Evolutionary conservation across 2,888 invertebrate species (phyloP), one percentile per base, ranked within the genome.

Genomic region (Melanostoma mellinum): DNA sequence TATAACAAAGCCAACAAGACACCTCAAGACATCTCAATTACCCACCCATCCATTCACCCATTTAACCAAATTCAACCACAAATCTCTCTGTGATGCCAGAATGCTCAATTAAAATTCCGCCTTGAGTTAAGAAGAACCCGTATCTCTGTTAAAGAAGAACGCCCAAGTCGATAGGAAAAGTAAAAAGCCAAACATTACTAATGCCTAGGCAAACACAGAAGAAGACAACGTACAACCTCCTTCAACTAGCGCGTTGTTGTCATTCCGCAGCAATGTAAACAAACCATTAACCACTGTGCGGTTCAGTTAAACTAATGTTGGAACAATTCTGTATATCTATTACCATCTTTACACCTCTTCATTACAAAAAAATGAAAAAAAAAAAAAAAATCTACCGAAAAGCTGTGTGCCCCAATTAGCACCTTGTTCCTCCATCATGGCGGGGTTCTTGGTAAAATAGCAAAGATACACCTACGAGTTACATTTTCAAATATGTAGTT

Each of bases 131-230:
- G 38, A 6, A 63, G 44, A 78, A 73, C 53, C 61, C 56, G 65
- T 56, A 42, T 52, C 52, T 46, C 4, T 30, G 6, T 8, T 8
- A 6, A 10, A 6, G 4, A 9, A 10, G 4, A 9, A 10, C 32
- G n/a, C 33, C 56, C 71, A 61, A 74, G 68, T 61, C 33, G 61
- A 68, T 42, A 48, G 20, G 63, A 65, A 78, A 73, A 77, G 56
- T 72, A 69, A 73, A 73, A 78, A 77, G 73, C 6, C 74, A 84
- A 84, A 84, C 79, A 84, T 71, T 67, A 67, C 75, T 84, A 84
- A 84, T 84, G 74, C 65, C 61, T 60, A 8, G 38, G 65, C 65
- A 84, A 84, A 84, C 72, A 81, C n/a, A 8, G 5, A 4, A 32
- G 20, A 40, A 32, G 46, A 6, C 52, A 30, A 3, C 30, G 33